Evolutionary conservation across 1,140 invertebrate species (phyloP), one percentile per base, ranked within the genome.

Genomic region (Pseudomyrmex sp.): DNA sequence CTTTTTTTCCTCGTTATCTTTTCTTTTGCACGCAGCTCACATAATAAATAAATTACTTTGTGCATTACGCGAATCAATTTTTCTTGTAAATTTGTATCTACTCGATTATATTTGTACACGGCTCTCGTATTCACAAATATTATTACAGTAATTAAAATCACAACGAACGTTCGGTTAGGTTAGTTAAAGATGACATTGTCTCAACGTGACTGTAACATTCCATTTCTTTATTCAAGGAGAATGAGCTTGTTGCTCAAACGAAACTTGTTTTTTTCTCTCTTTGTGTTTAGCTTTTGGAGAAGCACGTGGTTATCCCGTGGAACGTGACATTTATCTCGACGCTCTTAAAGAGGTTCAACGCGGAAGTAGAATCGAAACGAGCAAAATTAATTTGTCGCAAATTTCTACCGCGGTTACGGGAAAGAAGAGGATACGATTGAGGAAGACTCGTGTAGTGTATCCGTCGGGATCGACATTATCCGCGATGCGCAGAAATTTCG

Each of bases 281-380:
- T 0, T 85, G 56, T 83, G 72, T 84, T 26, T 89, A 96, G 96
- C 89, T 66, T 96, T 96, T 88, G 92, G 95, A 82, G 91, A 90
- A 15, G 96, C 96, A 3, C 95, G 96, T 8, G 96, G 96, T 0
- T 95, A 96, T 85, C 63, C 93, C 52, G 96, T 96, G 56, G 96
- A 95, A 88, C 94, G 95, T 46, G 85, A 93, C 12, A 95, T 91
- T 75, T 96, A 95, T 85, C 84, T 95, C 65, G 88, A 89, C 46
- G 82, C 84, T 5, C 59, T 93, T 5, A 86, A 72, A 9, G 23
- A 35, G 4, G 15, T 54, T 4, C 48, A 86, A 12, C 15, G 26
- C 0, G 85, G 82, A 15, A 1, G 85, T 18, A 91, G 85, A 58
- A 69, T 91, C 20, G 89, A 91, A 44, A 85, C 89, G 0, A 89